Evolutionary conservation across 1,140 invertebrate species (phyloP).

Genomic region (Oryctes rhinoceros): DNA sequence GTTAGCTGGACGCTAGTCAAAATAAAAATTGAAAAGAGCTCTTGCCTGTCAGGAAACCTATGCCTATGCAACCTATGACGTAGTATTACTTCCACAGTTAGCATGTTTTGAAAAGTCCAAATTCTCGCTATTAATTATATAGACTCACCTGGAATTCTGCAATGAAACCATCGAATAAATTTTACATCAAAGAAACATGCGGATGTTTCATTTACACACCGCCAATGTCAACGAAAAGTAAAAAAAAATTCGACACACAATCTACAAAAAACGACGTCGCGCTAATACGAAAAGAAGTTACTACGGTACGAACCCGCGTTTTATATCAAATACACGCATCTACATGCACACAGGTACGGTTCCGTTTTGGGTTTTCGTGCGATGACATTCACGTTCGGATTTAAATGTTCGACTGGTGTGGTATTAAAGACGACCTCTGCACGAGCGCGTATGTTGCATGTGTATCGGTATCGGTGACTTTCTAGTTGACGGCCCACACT

Average conservation of each 20-base stretch:
- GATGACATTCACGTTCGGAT: constrained; percentile 33
- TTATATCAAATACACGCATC: background rate
- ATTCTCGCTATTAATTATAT: background rate
- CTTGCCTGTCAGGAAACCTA: background rate
- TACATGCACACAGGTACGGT: background rate
- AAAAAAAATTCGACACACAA: background rate
- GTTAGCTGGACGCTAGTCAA: background rate
- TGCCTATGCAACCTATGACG: too few species aligned
- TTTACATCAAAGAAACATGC: background rate
- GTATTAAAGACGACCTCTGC: constrained; percentile 23
- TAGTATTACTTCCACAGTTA: background rate
- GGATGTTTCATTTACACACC: background rate
- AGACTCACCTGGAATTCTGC: background rate
- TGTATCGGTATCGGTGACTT: constrained; percentile 33
- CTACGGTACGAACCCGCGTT: background rate
- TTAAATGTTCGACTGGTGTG: constrained; percentile 32
- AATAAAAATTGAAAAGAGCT: background rate
- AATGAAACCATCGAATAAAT: background rate
- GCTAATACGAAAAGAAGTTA: background rate
- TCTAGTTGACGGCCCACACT: constrained; percentile 34
- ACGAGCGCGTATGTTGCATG: constrained; percentile 11
- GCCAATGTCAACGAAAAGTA: background rate
- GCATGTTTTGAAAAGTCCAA: background rate
- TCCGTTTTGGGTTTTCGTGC: constrained; percentile 8
- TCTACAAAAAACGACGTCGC: background rate